Evolutionary conservation across 2,113 vertebrate species (phyloP), one percentile per base, ranked within the genome.

Genomic region (Labrus mixtus): DNA sequence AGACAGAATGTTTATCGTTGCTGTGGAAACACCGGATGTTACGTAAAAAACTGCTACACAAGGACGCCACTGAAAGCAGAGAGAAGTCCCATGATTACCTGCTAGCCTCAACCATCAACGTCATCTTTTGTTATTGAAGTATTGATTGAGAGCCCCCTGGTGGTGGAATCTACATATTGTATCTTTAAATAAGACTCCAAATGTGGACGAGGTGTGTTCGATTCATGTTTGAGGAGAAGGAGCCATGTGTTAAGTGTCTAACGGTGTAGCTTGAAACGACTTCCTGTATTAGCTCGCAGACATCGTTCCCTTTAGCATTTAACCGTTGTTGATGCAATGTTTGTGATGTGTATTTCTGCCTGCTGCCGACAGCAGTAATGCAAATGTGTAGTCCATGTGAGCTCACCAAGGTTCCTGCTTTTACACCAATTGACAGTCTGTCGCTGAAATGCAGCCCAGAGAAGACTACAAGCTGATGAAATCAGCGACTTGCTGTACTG

Each of bases 311-410:
- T 20, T 51, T 48, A 17, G 46, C 8, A 5, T 51, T 50, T 8
- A 19, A 20, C 17, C 50, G 56, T 16, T 58, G 43, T 37, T 66
- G 22, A 22, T 4, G n/a, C 25, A 29, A 22, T 55, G 48, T 65
- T 75, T 53, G n/a, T 39, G 36, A 37, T 58, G 45, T 76, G 60
- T 19, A 62, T 50, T 50, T 25, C 23, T 37, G 41, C 15, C 65
- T 4, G 20, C 8, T 22, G 3, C 19, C 41, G n/a, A 43, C 6
- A 15, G 39, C 39, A 23, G 3, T 13, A 6, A n/a, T 16, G n/a
- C 20, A 15, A 78, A 59, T 59, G 23, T 72, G 29, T 23, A 43
- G 13, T 20, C 57, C 22, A 53, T 22, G 25, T 51, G n/a, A 56
- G 55, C 45, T 5, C 45, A 17, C 1, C 3, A 13, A 6, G 23